phyloP scores from a whole-genome alignment of 2,888 invertebrate species.

The Sinohyriopsis cumingii region DNA sequence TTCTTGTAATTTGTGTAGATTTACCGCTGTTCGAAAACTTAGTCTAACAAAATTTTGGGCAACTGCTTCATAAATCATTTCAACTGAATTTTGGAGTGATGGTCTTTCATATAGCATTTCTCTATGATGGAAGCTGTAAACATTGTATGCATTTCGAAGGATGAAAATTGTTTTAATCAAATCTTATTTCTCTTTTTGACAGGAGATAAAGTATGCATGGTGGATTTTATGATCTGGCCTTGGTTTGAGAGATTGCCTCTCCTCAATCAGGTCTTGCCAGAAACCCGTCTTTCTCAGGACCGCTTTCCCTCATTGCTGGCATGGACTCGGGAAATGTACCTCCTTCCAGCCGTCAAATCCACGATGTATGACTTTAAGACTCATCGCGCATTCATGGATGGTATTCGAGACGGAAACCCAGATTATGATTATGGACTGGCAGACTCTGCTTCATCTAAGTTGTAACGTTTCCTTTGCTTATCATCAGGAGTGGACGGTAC shows the following conservation, averaged over 20 bases:
- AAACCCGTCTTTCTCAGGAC: conserved; percentile 26
- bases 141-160: too few relatives aligned
- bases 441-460: neutral
- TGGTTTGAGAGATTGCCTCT: conserved; percentile 60
- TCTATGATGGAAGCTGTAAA: too few relatives aligned
- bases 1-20: too few relatives aligned
- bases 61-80: too few relatives aligned
- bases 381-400: conserved; percentile 45
- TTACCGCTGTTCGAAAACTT: too few relatives aligned
- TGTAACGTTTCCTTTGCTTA: too few relatives aligned
- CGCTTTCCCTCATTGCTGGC: conserved; percentile 35
- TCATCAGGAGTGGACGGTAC: too few relatives aligned
- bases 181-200: conserved; percentile 5
- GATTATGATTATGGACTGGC: conserved; percentile 51
- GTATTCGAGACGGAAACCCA: conserved; percentile 39
- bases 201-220: conserved; percentile 49
- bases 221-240: conserved; percentile 67
- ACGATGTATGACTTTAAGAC: conserved; percentile 38
- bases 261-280: conserved; percentile 37
- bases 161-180: too few relatives aligned
- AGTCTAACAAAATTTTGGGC: too few relatives aligned
- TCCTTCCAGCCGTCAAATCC: conserved; percentile 49
- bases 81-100: too few relatives aligned
- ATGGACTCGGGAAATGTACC: conserved; percentile 53
- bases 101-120: too few relatives aligned